Percentiles rank a stretch among this genome's conserved stretches.
phyloP scores from a whole-genome alignment of 2,888 invertebrate genomes.

The Andrena dorsata region DNA sequence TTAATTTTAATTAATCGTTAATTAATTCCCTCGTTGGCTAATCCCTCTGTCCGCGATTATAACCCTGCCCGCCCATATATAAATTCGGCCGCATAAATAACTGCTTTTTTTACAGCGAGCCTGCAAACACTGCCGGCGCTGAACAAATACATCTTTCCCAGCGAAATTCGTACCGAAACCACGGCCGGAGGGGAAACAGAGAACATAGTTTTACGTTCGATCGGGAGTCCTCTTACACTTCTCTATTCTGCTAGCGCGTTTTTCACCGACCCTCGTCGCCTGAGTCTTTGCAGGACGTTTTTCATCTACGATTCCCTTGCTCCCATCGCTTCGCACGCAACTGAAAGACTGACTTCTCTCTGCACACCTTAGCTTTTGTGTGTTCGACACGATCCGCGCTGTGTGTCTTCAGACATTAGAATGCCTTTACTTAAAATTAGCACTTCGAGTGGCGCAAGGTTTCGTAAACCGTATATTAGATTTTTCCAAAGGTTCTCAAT shows the following conservation, averaged over 20 bases:
- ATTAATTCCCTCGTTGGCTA: slow-evolving; percentile 37
- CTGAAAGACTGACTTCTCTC: background rate
- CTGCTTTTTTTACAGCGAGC: background rate
- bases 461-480: too few species aligned
- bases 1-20: slow-evolving; percentile 59
- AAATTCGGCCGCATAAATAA: slow-evolving; percentile 23
- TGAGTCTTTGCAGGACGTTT: background rate
- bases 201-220: background rate
- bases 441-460: too few species aligned
- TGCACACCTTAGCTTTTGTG: background rate
- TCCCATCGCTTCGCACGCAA: background rate
- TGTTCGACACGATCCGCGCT: too few species aligned
- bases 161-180: background rate
- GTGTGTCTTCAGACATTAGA: too few species aligned
- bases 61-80: slow-evolving; percentile 1
- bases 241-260: slow-evolving; percentile 7
- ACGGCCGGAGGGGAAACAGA: background rate
- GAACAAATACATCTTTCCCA: slow-evolving; percentile 21
- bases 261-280: background rate
- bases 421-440: too few species aligned
- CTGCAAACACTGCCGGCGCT: background rate
- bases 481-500: too few species aligned
- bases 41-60: slow-evolving; percentile 15
- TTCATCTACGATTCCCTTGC: background rate
- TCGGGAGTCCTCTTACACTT: background rate